Conservation (phyloP, 2,113 vertebrate species). For the Perognathus longimembris region DNA sequence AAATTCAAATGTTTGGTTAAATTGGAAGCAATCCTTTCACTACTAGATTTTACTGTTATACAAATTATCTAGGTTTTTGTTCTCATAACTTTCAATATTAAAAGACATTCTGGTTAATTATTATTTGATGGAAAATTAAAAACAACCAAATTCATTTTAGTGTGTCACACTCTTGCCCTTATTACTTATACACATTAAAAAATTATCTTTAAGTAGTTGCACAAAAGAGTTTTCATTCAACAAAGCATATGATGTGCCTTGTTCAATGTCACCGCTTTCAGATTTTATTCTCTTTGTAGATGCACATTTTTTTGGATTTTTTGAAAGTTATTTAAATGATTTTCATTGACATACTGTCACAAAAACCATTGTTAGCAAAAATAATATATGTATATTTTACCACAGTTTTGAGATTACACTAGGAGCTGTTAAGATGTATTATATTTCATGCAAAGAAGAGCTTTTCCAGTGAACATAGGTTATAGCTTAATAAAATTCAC, state of each 20-base stretch:
- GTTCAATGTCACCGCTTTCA: not conserved
- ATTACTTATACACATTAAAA: too few species aligned
- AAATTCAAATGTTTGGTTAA: not conserved
- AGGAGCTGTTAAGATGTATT: not conserved
- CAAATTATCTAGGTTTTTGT: not conserved
- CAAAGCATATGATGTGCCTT: not conserved
- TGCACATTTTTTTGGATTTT: not conserved
- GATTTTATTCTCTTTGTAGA: slow-evolving; percentile 2
- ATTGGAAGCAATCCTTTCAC: not conserved
- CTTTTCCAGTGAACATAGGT: not conserved
- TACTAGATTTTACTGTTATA: not conserved
- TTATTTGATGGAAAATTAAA: not conserved
- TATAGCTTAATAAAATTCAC: not conserved
- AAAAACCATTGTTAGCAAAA: slow-evolving; percentile 7
- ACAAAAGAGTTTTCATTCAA: too few species aligned
- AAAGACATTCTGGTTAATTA: not conserved
- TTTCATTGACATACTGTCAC: not conserved
- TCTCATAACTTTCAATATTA: not conserved
- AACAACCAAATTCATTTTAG: not conserved
- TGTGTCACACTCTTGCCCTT: too few species aligned
- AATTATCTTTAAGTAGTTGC: too few species aligned
- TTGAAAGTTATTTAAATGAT: not conserved
- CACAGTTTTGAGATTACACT: not conserved
- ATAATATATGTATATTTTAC: not conserved
- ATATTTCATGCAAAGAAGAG: not conserved